Percentiles rank a stretch among this genome's conserved stretches.
phyloP scores from a whole-genome alignment of 2,113 vertebrate species.

The Trichomycterus rosablanca region DNA sequence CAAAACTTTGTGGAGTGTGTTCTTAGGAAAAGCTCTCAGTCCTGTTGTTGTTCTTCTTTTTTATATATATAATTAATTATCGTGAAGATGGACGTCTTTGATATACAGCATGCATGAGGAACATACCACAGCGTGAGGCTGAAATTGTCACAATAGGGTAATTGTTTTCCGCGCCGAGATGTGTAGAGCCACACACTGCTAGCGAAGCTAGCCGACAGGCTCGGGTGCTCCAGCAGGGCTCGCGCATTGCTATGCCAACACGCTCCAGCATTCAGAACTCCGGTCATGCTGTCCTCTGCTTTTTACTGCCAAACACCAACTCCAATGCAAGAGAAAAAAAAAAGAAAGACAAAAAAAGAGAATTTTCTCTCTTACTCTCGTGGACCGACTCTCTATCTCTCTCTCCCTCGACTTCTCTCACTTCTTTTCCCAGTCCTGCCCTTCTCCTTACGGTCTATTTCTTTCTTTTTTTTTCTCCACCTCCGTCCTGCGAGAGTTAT shows the following conservation, averaged over 20 bases:
- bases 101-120: slow-evolving; percentile 15
- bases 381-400: slow-evolving; percentile 24
- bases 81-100: too few relatives aligned
- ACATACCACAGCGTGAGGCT: slow-evolving; percentile 18
- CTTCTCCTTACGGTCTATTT: slow-evolving; percentile 24
- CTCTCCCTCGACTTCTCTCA: slow-evolving; percentile 23
- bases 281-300: slow-evolving; percentile 58
- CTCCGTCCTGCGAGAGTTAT: slow-evolving; percentile 37
- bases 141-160: slow-evolving; percentile 40
- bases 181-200: slow-evolving; percentile 51
- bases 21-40: slow-evolving; percentile 29
- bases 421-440: slow-evolving; percentile 19
- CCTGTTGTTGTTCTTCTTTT: too few relatives aligned
- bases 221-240: slow-evolving; percentile 60
- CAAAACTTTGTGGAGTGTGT: slow-evolving; percentile 59
- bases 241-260: slow-evolving; percentile 59
- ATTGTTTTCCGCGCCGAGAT: slow-evolving; percentile 50
- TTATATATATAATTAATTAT: too few relatives aligned
- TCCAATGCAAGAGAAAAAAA: too few relatives aligned
- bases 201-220: slow-evolving; percentile 54
- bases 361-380: slow-evolving; percentile 11
- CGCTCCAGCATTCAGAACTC: slow-evolving; percentile 57
- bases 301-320: slow-evolving; percentile 59
- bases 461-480: slow-evolving; percentile 38
- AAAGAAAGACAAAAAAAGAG: slow-evolving; percentile 18